phyloP scores from a whole-genome alignment of 2,113 vertebrate species.

The Apaloderma vittatum region DNA sequence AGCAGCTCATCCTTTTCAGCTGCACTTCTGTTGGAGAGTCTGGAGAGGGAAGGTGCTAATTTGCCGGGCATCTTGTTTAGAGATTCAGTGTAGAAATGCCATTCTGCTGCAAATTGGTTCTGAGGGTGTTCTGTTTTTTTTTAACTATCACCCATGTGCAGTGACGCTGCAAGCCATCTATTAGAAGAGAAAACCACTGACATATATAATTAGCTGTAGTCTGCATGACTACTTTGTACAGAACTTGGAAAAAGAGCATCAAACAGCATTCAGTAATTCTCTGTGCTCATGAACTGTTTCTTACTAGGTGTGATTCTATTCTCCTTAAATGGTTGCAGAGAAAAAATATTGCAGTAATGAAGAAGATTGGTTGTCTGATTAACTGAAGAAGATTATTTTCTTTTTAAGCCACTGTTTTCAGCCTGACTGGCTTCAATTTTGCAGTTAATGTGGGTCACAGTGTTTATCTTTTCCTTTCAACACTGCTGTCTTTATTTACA shows the following conservation, averaged over 20 bases:
- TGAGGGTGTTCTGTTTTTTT: background rate
- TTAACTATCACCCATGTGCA: background rate
- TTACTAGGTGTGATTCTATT: background rate
- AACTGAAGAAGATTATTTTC: background rate
- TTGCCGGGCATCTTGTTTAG: conserved; percentile 33
- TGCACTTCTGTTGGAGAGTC: background rate
- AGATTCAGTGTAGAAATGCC: background rate
- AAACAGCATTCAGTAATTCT: background rate
- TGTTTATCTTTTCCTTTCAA: conserved; percentile 23
- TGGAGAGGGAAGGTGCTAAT: background rate
- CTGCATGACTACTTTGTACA: background rate
- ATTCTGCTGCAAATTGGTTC: conserved; percentile 14
- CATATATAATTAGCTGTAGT: conserved; percentile 27
- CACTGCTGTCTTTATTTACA: conserved; percentile 16
- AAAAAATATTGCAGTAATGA: background rate
- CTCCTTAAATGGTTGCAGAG: background rate
- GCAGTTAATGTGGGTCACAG: conserved; percentile 10
- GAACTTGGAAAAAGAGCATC: background rate
- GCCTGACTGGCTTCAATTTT: conserved; percentile 33
- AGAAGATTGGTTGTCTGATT: background rate
- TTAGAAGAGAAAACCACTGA: conserved; percentile 4
- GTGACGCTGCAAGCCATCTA: background rate
- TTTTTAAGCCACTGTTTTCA: background rate
- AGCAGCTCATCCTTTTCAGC: background rate
- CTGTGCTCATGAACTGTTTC: background rate